Evolutionary conservation across 1,140 invertebrate species (phyloP).

Genomic region (Zelostemma sp.): DNA sequence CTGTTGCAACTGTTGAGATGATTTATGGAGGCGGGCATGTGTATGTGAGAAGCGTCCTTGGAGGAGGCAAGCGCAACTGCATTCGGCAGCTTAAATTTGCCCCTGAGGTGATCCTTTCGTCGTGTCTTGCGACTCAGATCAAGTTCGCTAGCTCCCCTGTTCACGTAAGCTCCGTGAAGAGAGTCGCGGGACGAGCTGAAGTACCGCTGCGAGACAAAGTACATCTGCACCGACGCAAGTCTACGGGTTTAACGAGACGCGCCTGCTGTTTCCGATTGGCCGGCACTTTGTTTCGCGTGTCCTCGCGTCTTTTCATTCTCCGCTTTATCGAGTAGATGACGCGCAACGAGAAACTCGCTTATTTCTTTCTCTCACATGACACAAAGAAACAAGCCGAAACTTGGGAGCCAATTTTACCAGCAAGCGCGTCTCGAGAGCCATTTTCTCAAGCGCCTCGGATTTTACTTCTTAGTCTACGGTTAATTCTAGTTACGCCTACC

Average conservation of each 20-base stretch:
- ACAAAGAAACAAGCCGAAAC: no score
- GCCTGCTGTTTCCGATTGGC: constrained; percentile 24
- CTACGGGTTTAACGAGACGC: constrained; percentile 42
- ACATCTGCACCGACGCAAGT: constrained; percentile 56
- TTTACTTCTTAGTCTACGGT: constrained; percentile 21
- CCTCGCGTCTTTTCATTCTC: neutral
- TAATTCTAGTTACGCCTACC: constrained; percentile 21
- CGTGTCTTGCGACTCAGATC: constrained; percentile 78
- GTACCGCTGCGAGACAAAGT: constrained; percentile 71
- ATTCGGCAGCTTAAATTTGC: constrained; percentile 77
- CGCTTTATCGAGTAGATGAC: neutral
- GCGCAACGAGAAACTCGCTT: no score
- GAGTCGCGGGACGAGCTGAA: constrained; percentile 82
- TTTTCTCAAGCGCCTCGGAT: constrained; percentile 28
- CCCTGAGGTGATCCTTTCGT: constrained; percentile 74
- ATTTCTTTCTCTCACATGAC: no score
- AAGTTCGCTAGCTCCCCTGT: constrained; percentile 78
- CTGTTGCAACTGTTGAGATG: constrained; percentile 78
- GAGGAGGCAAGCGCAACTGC: constrained; percentile 74
- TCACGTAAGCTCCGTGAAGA: constrained; percentile 79
- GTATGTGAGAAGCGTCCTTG: constrained; percentile 73
- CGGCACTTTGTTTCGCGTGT: neutral
- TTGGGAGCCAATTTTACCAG: constrained; percentile 28
- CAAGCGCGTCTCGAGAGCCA: constrained; percentile 32
- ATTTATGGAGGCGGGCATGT: constrained; percentile 74